Evolutionary conservation across 2,113 vertebrate species (phyloP).

Genomic region (Cyphomyrus plagiostoma): DNA sequence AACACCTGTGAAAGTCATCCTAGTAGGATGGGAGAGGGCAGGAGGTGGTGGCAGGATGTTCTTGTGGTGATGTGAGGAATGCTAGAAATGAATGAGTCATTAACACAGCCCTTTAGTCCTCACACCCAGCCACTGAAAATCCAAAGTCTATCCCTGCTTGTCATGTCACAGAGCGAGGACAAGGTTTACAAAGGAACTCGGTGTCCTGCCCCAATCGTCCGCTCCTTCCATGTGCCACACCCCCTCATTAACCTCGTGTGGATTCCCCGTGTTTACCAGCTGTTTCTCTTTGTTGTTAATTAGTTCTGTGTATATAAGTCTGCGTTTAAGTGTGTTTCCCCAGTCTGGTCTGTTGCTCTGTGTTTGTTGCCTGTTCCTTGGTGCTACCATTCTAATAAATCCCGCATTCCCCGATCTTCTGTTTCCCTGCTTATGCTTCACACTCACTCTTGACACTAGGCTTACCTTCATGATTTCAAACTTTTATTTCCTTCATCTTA

Average conservation of each 20-base stretch:
- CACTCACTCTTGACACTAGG: background rate
- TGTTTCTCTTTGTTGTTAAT: no score
- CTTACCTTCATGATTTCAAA: background rate
- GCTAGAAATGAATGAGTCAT: conserved; percentile 2
- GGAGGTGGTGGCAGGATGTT: background rate
- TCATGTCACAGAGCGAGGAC: background rate
- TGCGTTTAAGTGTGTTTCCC: no score
- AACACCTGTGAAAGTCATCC: background rate
- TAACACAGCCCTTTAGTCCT: background rate
- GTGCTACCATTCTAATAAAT: no score
- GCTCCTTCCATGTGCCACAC: no score
- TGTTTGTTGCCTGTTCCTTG: no score
- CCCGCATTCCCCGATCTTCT: no score
- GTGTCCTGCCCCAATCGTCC: no score
- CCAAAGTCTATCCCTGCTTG: background rate
- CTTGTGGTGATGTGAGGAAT: background rate
- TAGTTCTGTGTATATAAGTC: no score
- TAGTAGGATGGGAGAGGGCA: background rate
- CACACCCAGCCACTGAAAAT: background rate
- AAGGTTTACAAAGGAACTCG: background rate
- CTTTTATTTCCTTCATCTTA: background rate
- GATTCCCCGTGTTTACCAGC: no score
- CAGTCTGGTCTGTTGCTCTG: no score
- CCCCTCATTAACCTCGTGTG: no score
- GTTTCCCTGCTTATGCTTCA: no score